These are phyloP conservation scores for Nomada lathburiana DNA, from an alignment of 2,888 invertebrate species.

Conservation along the genomic window DNA sequence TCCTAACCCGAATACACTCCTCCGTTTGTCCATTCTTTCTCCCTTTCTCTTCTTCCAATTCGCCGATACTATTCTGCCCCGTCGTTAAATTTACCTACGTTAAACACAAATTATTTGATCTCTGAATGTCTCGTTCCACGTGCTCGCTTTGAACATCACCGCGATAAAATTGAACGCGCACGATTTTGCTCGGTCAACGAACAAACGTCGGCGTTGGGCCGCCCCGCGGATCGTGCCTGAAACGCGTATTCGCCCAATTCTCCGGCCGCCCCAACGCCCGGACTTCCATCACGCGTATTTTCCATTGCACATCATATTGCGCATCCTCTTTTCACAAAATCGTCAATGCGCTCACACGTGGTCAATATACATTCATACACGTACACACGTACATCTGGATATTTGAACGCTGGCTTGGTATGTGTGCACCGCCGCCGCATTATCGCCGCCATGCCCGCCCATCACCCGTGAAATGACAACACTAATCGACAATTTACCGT, in stretches of 20 bases:
- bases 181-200: slow-evolving; percentile 14
- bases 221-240: slow-evolving; percentile 15
- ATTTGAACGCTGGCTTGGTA: slow-evolving; percentile 80
- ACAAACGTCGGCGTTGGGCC: slow-evolving; percentile 55
- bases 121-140: slow-evolving; percentile 11
- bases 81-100: not conserved
- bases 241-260: not conserved
- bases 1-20: not conserved
- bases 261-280: not conserved
- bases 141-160: slow-evolving; percentile 23
- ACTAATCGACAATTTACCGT: slow-evolving; percentile 74
- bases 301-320: not conserved
- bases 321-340: too few relatives aligned
- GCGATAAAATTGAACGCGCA: slow-evolving; percentile 9
- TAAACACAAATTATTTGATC: not conserved
- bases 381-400: slow-evolving; percentile 61
- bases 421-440: slow-evolving; percentile 80
- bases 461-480: slow-evolving; percentile 67
- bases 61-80: not conserved
- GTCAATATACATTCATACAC: slow-evolving; percentile 40
- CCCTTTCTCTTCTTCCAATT: not conserved
- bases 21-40: not conserved
- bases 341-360: slow-evolving; percentile 34
- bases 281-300: not conserved
- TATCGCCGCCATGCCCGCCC: slow-evolving; percentile 77